These are phyloP conservation scores for Crocuta crocuta DNA, from an alignment of 2,113 vertebrate species.

Conservation along the genomic window DNA sequence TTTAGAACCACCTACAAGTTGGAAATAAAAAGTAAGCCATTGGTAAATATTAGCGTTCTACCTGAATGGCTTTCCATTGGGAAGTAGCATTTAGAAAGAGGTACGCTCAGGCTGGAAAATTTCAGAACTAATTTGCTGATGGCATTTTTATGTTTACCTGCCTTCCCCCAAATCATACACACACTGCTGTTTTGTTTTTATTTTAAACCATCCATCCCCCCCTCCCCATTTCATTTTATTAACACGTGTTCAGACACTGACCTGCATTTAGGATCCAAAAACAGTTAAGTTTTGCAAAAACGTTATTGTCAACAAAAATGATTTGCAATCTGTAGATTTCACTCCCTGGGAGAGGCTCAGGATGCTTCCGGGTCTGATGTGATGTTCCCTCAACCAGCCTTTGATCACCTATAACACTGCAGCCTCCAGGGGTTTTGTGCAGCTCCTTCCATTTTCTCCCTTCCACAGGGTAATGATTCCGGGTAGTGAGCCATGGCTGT, in stretches of 20 bases:
- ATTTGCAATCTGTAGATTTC: background rate
- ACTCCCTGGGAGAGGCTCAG: background rate
- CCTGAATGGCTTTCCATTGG: background rate
- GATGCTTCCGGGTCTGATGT: background rate
- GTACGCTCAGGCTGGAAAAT: background rate
- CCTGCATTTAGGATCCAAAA: background rate
- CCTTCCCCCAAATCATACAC: background rate
- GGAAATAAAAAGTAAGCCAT: background rate
- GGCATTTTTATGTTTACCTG: background rate
- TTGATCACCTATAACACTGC: background rate
- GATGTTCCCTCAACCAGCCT: background rate
- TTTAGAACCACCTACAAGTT: background rate
- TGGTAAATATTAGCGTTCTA: background rate
- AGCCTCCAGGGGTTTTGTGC: background rate
- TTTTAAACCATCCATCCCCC: background rate
- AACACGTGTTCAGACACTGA: background rate
- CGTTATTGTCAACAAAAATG: background rate
- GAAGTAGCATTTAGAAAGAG: slow-evolving; percentile 9
- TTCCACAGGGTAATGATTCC: background rate
- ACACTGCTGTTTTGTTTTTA: background rate
- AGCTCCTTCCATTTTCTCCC: background rate
- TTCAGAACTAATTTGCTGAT: background rate
- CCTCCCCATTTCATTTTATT: background rate
- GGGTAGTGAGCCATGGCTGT: background rate
- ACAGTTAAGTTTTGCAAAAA: background rate